Base-by-base conservation (phyloP, 1,140 invertebrate genomes). In the Ostrea denselamellosa region DNA sequence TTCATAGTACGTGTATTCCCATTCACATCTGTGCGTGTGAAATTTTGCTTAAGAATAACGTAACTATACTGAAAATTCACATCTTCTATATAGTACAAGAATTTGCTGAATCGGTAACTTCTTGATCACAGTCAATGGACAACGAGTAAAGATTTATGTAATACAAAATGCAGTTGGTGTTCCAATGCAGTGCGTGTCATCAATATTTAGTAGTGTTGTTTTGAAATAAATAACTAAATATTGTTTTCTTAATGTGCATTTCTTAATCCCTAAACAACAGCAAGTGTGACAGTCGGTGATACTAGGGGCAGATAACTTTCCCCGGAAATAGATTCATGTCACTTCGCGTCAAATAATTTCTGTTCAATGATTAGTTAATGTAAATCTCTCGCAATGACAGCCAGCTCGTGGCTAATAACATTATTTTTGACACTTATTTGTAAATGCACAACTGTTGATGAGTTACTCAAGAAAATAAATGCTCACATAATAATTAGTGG, bases 401-500 rank as follows among this genome's bases (percentile, higher is more conserved):
- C 28, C 68, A 77, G 68, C 68, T 77, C 68, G 68, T 77, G 68
- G 68, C 68, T 34, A 77, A 25, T 77, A 77, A 77, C 68, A 77
- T 77, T 25, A 17, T 77, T 77, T 77, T 10, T 77, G 68, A 77
- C 68, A 77, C 68, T 34, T 77, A 77, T 77, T 77, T 77, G 68
- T 77, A 77, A 77, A 77, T 77, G 68, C 25, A 77, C 68, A 77
- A 77, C 68, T 34, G 68, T 77, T 77, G 68, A 77, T 77, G 68
- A 77, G 68, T 77, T 77, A 77, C 68, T 77, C 68, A 77, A 77
- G 68, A 77, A 77, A 77, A 77, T 77, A 77, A 77, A 77, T 77
- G 68, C 28, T 77, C 68, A 77, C 68, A 77, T 77, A 77, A 77
- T 77, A 77, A 77, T 77, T 77, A 77, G 68, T 77, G 28, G 68